These are phyloP conservation scores for Lasioglossum pauxillum DNA, from an alignment of 2,888 invertebrate genomes.

Conservation along the genomic window DNA sequence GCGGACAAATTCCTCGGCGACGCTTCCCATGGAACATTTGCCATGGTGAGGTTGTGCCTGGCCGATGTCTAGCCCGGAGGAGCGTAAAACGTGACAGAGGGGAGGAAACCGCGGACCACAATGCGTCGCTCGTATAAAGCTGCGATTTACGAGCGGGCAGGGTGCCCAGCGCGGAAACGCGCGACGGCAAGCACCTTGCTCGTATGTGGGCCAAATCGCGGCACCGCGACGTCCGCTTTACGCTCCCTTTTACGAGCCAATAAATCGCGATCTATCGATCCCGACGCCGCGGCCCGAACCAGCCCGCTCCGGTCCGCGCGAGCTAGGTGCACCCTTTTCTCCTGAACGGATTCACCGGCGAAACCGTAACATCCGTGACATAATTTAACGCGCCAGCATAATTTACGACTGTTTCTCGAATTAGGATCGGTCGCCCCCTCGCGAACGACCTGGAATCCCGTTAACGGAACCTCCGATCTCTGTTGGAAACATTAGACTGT, in stretches of 20 bases:
- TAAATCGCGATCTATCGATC: conserved; percentile 79
- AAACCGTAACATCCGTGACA: conserved; percentile 41
- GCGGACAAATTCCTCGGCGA: not conserved
- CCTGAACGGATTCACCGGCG: conserved; percentile 15
- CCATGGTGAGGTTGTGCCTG: conserved; percentile 9
- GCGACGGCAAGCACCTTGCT: conserved; percentile 64
- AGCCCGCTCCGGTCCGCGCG: not conserved
- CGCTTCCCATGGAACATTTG: conserved; percentile 5
- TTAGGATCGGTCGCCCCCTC: conserved; percentile 13
- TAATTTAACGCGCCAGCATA: conserved; percentile 45
- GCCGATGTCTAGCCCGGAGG: conserved; percentile 6
- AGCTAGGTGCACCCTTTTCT: conserved; percentile 6
- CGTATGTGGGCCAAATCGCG: conserved; percentile 79
- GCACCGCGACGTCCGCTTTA: conserved; percentile 69
- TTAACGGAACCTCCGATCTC: not conserved
- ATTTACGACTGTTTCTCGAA: conserved; percentile 28
- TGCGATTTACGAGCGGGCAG: conserved; percentile 76
- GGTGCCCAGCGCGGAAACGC: conserved; percentile 44
- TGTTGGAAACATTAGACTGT: not conserved
- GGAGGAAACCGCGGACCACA: conserved; percentile 79
- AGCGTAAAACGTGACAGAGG: conserved; percentile 70
- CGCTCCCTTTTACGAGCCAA: conserved; percentile 80
- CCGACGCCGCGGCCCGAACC: conserved; percentile 48
- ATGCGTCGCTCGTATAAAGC: conserved; percentile 73
- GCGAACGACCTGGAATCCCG: not conserved